Base-by-base conservation (phyloP, 2,888 invertebrate species). In the Aphidoletes aphidimyza region DNA sequence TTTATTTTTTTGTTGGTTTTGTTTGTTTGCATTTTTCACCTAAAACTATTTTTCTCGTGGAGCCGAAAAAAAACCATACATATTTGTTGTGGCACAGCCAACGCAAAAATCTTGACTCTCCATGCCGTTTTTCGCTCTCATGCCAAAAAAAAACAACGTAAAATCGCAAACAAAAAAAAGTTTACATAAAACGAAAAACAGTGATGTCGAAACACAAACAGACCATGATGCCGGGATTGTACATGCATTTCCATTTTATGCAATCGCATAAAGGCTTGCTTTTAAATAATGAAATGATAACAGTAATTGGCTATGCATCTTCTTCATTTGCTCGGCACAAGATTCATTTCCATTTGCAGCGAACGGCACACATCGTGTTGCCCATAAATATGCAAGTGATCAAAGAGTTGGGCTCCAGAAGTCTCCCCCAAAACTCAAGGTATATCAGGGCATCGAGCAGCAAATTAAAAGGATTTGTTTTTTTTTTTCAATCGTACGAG, bases 211-310 rank as follows among this genome's bases (percentile, higher is more conserved):
- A 69, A 69, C 69, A 69, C 69, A 69, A 69, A 69, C 69, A 6
- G 69, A 69, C 69, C 34, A 30, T 54, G 54, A 54, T 54, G 14
- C 69, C 47, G 47, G 47, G 69, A 30, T 30, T 14, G 30, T 69
- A 69, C 69, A 69, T 69, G 69, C 69, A 69, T 69, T 69, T 69
- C 34, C 69, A 69, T 69, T 69, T 69, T 69, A 34, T 69, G 69
- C 69, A 69, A 30, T 69, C 69, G 69, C 69, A 69, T n/a, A 69
- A 34, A 30, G 26, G 69, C 69, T 69, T 69, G 69, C 9, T 69
- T 69, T 69, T 69, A 69, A 69, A 69, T 69, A 69, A 69, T 69
- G 69, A 69, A 69, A 69, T 69, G 69, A 69, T 69, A 69, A 69
- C 69, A 69, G 69, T 69, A 69, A 69, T 69, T 69, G 69, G 69